Conservation (phyloP, 2,888 invertebrate genomes). For the Synergus japonicus region DNA sequence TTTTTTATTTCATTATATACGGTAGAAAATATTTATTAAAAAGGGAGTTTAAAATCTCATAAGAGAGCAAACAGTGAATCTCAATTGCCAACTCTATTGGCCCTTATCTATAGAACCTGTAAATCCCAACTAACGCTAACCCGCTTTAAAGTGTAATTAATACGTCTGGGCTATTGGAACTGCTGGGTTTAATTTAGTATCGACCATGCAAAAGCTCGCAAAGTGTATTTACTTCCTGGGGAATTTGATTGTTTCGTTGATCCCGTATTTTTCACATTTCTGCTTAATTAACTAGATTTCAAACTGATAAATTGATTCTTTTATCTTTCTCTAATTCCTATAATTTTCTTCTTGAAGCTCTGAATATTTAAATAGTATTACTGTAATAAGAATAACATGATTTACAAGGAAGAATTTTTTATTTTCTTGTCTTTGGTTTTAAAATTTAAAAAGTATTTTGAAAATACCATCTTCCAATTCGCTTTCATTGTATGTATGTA, state of each 20-base stretch:
- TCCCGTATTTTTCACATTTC: constrained; percentile 6
- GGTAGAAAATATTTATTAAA: not conserved
- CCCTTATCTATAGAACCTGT: constrained; percentile 37
- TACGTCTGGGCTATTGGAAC: constrained; percentile 59
- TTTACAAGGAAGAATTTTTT: too few species aligned
- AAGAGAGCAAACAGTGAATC: constrained; percentile 31
- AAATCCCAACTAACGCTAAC: constrained; percentile 57
- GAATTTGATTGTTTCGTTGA: constrained; percentile 28
- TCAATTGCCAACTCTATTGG: constrained; percentile 36
- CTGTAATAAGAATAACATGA: too few species aligned
- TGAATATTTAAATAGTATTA: too few species aligned
- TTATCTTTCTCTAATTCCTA: too few species aligned
- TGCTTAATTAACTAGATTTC: not conserved
- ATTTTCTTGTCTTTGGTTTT: too few species aligned
- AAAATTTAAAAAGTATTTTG: too few species aligned
- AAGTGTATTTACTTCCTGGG: constrained; percentile 20
- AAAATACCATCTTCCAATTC: too few species aligned
- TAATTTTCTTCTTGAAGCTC: too few species aligned
- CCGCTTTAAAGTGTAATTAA: constrained; percentile 70
- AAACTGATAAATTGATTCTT: not conserved
- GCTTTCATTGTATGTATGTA: too few species aligned
- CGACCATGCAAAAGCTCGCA: constrained; percentile 49
- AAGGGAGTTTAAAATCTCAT: not conserved
- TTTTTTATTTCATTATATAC: not conserved
- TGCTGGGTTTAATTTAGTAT: constrained; percentile 54